A percentile compares a stretch with the other conserved stretches of the same genome.
Evolutionary conservation across 2,113 vertebrate species (phyloP).

Genomic region (Siniperca knerii): DNA sequence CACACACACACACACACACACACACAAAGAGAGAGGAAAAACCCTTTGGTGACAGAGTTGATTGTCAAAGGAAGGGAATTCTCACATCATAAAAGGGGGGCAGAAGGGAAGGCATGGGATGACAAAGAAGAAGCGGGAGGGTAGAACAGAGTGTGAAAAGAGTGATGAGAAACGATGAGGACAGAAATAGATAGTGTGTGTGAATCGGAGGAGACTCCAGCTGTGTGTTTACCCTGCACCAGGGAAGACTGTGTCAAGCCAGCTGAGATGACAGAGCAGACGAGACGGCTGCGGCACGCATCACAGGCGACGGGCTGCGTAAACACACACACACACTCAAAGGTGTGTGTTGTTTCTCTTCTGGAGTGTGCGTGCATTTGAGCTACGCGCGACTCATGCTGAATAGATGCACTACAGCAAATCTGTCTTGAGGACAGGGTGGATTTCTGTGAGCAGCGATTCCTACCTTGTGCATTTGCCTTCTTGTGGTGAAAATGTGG

Average conservation of each 20-base stretch:
- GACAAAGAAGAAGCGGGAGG: neutral
- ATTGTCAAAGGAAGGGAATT: slow-evolving; percentile 9
- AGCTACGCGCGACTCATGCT: slow-evolving; percentile 9
- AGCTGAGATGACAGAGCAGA: slow-evolving; percentile 61
- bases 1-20: neutral
- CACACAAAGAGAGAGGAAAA: neutral
- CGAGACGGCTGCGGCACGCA: slow-evolving; percentile 17
- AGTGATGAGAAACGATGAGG: slow-evolving; percentile 2
- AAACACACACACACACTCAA: slow-evolving; percentile 11
- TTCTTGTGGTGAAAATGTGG: slow-evolving; percentile 36
- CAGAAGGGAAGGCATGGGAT: neutral
- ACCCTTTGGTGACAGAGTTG: slow-evolving; percentile 17
- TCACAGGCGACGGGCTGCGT: neutral
- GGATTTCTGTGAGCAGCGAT: slow-evolving; percentile 12
- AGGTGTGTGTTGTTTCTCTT: slow-evolving; percentile 15
- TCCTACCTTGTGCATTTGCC: slow-evolving; percentile 5
- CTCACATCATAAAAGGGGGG: neutral
- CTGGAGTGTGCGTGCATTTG: neutral
- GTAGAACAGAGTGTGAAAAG: slow-evolving; percentile 1
- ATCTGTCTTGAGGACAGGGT: slow-evolving; percentile 13
- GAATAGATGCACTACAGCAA: slow-evolving; percentile 41
- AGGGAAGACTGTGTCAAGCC: slow-evolving; percentile 40
- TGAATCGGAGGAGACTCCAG: slow-evolving; percentile 30
- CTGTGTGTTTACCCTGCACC: slow-evolving; percentile 65
- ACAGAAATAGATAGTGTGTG: slow-evolving; percentile 27